A percentile compares a stretch with the other conserved stretches of the same genome.
phyloP scores from a whole-genome alignment of 2,888 invertebrate genomes.

The Ctena decussata region DNA sequence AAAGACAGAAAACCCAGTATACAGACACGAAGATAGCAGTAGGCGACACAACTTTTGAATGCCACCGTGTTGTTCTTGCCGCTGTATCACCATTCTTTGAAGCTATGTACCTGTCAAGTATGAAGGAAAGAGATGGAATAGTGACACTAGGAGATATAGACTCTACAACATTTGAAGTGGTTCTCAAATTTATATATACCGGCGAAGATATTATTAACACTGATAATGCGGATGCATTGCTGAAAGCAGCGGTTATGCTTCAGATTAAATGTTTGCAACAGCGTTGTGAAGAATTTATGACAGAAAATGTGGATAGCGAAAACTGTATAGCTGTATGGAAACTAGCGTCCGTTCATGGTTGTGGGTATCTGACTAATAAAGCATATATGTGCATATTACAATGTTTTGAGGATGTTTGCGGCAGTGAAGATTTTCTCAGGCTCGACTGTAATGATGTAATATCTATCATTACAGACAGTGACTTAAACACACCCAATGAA shows the following conservation, averaged over 20 bases:
- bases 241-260: conserved; percentile 95
- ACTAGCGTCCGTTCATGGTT: conserved; percentile 93
- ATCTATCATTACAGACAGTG: conserved; percentile 92
- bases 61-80: conserved; percentile 80
- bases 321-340: conserved; percentile 95
- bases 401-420: conserved; percentile 72
- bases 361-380: conserved; percentile 91
- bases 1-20: conserved; percentile 60
- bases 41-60: conserved; percentile 71
- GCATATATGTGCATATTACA: conserved; percentile 91
- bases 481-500: conserved; percentile 95
- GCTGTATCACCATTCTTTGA: conserved; percentile 80
- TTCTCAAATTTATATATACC: conserved; percentile 94
- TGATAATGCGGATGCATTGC: conserved; percentile 91
- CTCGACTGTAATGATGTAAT: conserved; percentile 92
- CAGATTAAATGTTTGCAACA: conserved; percentile 93
- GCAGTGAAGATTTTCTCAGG: conserved; percentile 83
- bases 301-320: conserved; percentile 90
- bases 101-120: conserved; percentile 77
- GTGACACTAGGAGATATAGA: conserved; percentile 88
- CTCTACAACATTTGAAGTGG: conserved; percentile 91
- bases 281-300: conserved; percentile 93
- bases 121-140: conserved; percentile 72
- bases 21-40: conserved; percentile 78
- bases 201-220: conserved; percentile 92